Evolutionary conservation across 1,140 invertebrate genomes (phyloP).

Genomic region (Mizuhopecten yessoensis): DNA sequence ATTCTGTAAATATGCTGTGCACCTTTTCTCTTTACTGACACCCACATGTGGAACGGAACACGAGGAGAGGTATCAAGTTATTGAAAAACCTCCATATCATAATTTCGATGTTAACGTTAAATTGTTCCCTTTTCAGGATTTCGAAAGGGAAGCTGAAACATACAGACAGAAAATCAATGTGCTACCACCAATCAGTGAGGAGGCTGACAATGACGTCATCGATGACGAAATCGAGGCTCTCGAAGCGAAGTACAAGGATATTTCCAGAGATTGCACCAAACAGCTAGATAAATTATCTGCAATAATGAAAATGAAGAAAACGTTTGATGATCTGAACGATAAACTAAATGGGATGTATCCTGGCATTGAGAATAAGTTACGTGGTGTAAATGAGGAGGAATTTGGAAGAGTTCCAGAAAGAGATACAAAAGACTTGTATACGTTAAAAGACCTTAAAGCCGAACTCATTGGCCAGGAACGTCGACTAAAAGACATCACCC

Average conservation of each 20-base stretch:
- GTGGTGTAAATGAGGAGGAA: constrained; percentile 67
- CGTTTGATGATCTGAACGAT: constrained; percentile 84
- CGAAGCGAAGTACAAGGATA: constrained; percentile 78
- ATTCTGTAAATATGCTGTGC: no score
- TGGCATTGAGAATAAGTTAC: constrained; percentile 92
- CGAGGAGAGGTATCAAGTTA: no score
- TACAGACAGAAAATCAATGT: constrained; percentile 77
- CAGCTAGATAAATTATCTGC: constrained; percentile 75
- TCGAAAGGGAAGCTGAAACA: constrained; percentile 76
- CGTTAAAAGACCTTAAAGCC: constrained; percentile 73
- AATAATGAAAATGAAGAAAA: constrained; percentile 75
- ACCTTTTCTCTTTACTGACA: no score
- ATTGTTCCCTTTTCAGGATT: constrained; percentile 75
- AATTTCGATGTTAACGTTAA: no score
- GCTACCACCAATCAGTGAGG: constrained; percentile 76
- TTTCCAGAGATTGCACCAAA: constrained; percentile 75
- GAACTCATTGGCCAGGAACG: constrained; percentile 77
- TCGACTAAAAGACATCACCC: constrained; percentile 72
- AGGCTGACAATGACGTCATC: constrained; percentile 74
- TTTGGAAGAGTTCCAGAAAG: constrained; percentile 72
- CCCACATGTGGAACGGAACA: no score
- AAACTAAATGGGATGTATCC: constrained; percentile 91
- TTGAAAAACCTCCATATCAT: no score
- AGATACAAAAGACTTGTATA: constrained; percentile 69
- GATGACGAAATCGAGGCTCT: constrained; percentile 79